Evolutionary conservation across 2,888 invertebrate species (phyloP).

Genomic region (Serrognathus titanus): DNA sequence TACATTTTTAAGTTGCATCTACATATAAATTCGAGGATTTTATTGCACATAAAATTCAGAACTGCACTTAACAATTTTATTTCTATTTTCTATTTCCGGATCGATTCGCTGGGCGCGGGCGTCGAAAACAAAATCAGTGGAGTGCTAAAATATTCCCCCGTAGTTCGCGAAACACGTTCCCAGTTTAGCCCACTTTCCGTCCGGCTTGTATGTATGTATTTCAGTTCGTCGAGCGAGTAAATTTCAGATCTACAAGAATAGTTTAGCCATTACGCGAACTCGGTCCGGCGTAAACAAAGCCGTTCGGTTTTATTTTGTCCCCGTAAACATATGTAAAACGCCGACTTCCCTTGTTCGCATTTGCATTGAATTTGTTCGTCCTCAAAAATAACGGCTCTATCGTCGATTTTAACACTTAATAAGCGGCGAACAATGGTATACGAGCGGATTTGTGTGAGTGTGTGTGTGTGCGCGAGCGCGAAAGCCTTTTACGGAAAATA

Average conservation of each 20-base stretch:
- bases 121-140: too few relatives aligned
- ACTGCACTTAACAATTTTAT: too few relatives aligned
- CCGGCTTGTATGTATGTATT: not conserved
- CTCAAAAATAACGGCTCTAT: conserved; percentile 15
- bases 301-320: conserved; percentile 19
- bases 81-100: too few relatives aligned
- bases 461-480: not conserved
- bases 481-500: not conserved
- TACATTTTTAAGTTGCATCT: too few relatives aligned
- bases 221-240: conserved; percentile 5
- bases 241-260: conserved; percentile 7
- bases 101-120: too few relatives aligned
- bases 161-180: too few relatives aligned
- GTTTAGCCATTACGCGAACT: conserved; percentile 15
- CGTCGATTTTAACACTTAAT: conserved; percentile 16
- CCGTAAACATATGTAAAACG: conserved; percentile 23
- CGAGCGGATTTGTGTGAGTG: not conserved
- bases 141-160: too few relatives aligned
- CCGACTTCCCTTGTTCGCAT: conserved; percentile 23
- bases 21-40: too few relatives aligned
- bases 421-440: conserved; percentile 14
- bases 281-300: conserved; percentile 15
- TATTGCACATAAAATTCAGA: too few relatives aligned
- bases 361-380: conserved; percentile 29
- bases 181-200: too few relatives aligned